Evolutionary conservation across 2,113 vertebrate species (phyloP).

Genomic region (Gobius niger): DNA sequence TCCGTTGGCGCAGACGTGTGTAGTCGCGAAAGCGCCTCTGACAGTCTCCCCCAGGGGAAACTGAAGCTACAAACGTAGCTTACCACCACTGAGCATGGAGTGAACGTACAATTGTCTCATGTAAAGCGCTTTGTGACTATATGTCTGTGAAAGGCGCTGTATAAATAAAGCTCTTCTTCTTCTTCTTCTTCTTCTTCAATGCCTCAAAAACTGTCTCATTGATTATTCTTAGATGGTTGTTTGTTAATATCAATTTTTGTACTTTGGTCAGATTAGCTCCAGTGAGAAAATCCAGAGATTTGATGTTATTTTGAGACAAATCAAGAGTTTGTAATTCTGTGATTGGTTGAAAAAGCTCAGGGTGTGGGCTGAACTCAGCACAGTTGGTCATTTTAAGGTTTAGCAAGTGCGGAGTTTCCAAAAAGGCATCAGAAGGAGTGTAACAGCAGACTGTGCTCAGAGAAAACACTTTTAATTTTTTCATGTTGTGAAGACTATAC

Average conservation of each 20-base stretch:
- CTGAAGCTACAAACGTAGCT: too few relatives aligned
- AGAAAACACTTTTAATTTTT: neutral
- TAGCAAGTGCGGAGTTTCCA: neutral
- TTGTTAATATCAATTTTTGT: conserved; percentile 50
- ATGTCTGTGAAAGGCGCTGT: too few relatives aligned
- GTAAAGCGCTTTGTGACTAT: too few relatives aligned
- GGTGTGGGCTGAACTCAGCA: neutral
- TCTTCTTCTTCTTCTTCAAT: too few relatives aligned
- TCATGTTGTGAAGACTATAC: neutral
- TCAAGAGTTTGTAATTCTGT: neutral
- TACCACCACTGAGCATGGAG: too few relatives aligned
- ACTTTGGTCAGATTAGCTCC: conserved; percentile 60
- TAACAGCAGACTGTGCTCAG: neutral
- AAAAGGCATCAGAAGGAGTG: neutral
- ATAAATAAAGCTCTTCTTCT: too few relatives aligned
- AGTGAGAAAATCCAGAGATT: conserved; percentile 67
- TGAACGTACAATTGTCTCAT: too few relatives aligned
- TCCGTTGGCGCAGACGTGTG: too few relatives aligned
- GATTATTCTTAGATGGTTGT: conserved; percentile 62
- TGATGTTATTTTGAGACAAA: conserved; percentile 26
- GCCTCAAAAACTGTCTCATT: conserved; percentile 27
- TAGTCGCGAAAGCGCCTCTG: too few relatives aligned
- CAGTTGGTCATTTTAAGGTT: neutral
- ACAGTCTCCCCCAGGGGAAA: too few relatives aligned
- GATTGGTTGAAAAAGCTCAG: neutral